Evolutionary conservation across 2,113 vertebrate genomes (phyloP).

Genomic region (Nesospiza acunhae): DNA sequence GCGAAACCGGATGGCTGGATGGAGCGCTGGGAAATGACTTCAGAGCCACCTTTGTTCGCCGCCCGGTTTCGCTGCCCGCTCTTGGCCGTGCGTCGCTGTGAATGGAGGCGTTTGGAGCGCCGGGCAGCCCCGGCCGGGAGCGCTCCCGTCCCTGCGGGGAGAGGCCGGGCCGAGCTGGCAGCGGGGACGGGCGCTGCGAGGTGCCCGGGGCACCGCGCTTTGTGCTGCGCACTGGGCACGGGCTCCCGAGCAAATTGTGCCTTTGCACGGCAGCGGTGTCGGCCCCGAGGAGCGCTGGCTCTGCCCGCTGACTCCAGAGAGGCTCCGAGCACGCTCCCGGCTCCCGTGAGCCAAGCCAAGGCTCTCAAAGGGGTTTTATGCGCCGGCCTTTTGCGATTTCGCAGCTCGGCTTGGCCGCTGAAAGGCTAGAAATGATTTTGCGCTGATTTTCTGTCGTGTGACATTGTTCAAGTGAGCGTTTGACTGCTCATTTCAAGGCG

Average conservation of each 20-base stretch:
- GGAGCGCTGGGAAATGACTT: constrained; percentile 86
- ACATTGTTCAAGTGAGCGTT: fast-evolving
- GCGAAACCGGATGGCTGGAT: constrained; percentile 86
- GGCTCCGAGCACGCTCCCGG: not conserved
- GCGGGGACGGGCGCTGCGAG: not conserved
- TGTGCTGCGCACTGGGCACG: constrained; percentile 74
- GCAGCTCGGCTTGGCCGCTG: not conserved
- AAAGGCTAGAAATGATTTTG: not conserved
- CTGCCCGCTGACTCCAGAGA: constrained; percentile 27
- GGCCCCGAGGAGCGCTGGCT: constrained; percentile 58
- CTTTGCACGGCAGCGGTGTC: constrained; percentile 74
- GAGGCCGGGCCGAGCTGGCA: constrained; percentile 65
- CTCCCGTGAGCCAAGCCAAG: not conserved
- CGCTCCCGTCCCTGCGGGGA: not conserved
- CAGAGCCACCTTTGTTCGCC: constrained; percentile 82
- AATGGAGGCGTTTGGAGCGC: constrained; percentile 71
- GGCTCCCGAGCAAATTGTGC: constrained; percentile 78
- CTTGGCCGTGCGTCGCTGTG: constrained; percentile 84
- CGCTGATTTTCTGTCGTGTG: not conserved
- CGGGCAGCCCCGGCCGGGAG: constrained; percentile 66
- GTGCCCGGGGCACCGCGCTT: constrained; percentile 70
- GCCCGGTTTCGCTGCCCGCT: constrained; percentile 71
- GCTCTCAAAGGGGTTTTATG: constrained; percentile 1
- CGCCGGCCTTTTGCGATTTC: not conserved
- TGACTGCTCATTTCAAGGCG: not conserved